phyloP scores from a whole-genome alignment of 2,113 vertebrate genomes.

The Calcarius ornatus region DNA sequence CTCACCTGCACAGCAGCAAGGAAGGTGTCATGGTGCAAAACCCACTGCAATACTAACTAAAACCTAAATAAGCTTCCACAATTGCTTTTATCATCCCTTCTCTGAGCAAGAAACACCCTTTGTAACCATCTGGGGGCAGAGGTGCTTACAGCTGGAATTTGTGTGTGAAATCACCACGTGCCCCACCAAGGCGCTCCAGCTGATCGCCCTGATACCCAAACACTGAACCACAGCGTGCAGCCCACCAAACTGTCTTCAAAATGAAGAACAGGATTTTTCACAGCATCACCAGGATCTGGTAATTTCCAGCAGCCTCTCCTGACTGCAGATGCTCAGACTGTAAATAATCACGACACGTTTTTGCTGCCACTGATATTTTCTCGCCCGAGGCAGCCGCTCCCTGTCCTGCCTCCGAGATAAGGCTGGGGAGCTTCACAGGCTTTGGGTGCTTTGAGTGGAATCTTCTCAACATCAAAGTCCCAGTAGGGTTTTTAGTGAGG shows the following conservation, averaged over 20 bases:
- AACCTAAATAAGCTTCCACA: neutral
- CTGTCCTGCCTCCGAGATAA: neutral
- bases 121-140: neutral
- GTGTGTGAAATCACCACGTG: accelerated
- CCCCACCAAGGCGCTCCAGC: neutral
- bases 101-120: neutral
- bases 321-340: neutral
- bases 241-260: neutral
- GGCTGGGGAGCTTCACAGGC: conserved; percentile 7
- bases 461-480: conserved; percentile 57
- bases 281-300: neutral
- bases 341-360: conserved; percentile 26
- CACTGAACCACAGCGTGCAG: neutral
- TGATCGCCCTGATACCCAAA: neutral
- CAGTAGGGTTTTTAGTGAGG: conserved; percentile 18
- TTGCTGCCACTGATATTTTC: neutral
- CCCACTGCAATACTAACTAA: neutral
- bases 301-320: conserved; percentile 1
- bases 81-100: neutral
- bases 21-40: neutral
- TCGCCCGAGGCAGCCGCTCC: neutral
- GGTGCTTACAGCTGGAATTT: neutral
- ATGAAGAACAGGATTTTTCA: neutral
- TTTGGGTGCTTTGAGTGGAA: neutral
- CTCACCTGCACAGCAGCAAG: neutral